Conservation (phyloP, 1,140 invertebrate species). For the Whitmania pigra region DNA sequence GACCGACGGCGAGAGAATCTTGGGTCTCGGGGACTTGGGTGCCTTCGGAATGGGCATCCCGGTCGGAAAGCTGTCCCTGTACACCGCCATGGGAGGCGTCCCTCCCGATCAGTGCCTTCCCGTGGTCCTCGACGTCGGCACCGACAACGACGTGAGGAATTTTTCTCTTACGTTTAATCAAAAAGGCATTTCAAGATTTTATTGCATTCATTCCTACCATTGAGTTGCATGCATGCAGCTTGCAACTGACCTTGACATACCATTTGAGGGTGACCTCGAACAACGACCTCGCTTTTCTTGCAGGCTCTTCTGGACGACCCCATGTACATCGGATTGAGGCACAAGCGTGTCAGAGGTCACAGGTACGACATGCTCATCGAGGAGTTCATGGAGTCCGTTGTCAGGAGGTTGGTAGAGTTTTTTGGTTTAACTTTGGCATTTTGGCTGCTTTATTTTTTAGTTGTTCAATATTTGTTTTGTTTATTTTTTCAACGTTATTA, state of each 20-base stretch:
- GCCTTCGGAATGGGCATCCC: constrained; percentile 92
- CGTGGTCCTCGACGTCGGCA: constrained; percentile 81
- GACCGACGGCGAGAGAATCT: constrained; percentile 84
- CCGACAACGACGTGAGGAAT: constrained; percentile 58
- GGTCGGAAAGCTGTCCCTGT: constrained; percentile 80
- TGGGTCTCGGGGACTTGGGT: constrained; percentile 83
- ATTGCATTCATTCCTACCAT: no score
- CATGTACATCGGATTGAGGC: constrained; percentile 77
- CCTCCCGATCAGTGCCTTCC: constrained; percentile 83
- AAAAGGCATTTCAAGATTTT: neutral
- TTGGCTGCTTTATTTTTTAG: no score
- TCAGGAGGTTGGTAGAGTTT: constrained; percentile 16
- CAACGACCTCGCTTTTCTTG: neutral
- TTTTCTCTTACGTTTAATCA: neutral
- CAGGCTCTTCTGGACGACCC: constrained; percentile 51
- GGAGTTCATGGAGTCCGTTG: constrained; percentile 27
- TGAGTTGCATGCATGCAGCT: no score
- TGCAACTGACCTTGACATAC: no score
- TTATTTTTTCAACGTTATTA: neutral
- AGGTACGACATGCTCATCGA: constrained; percentile 28
- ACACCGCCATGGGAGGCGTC: constrained; percentile 81
- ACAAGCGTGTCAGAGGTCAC: constrained; percentile 65
- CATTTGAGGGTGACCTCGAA: no score
- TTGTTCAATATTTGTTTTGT: neutral
- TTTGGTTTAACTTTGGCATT: neutral